Conservation (phyloP, 2,113 vertebrate genomes). For the Camarhynchus parvulus region DNA sequence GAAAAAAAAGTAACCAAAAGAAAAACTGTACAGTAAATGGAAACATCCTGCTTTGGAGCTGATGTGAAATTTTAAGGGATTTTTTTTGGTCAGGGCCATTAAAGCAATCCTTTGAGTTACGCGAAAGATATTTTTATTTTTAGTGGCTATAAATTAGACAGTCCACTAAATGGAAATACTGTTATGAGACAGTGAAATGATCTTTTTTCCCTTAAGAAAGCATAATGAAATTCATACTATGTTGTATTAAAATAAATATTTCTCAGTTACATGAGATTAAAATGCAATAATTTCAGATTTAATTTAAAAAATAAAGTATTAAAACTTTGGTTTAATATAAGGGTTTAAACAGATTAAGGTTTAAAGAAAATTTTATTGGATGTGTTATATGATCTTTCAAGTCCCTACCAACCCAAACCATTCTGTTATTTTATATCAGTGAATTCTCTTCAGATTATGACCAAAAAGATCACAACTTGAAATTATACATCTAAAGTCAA, state of each 20-base stretch:
- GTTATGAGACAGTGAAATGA: not conserved
- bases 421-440: not conserved
- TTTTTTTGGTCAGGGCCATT: not conserved
- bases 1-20: rapidly evolving
- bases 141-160: not conserved
- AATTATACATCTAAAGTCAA: not conserved
- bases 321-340: not conserved
- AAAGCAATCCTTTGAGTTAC: not conserved
- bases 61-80: not conserved
- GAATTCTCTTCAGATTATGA: not conserved
- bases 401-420: not conserved
- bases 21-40: not conserved
- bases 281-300: not conserved
- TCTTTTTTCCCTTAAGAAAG: not conserved
- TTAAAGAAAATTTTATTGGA: not conserved
- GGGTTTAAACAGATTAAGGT: not conserved
- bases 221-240: not conserved
- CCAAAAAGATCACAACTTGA: not conserved
- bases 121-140: not conserved
- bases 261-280: not conserved
- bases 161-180: not conserved
- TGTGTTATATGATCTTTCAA: not conserved
- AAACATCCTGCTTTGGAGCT: not conserved
- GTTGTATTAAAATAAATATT: conserved; percentile 2
- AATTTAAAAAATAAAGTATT: not conserved